A percentile compares a stretch with the other conserved stretches of the same genome.
Conservation (phyloP, 2,888 invertebrate genomes). For the Nymphalis polychloros region DNA sequence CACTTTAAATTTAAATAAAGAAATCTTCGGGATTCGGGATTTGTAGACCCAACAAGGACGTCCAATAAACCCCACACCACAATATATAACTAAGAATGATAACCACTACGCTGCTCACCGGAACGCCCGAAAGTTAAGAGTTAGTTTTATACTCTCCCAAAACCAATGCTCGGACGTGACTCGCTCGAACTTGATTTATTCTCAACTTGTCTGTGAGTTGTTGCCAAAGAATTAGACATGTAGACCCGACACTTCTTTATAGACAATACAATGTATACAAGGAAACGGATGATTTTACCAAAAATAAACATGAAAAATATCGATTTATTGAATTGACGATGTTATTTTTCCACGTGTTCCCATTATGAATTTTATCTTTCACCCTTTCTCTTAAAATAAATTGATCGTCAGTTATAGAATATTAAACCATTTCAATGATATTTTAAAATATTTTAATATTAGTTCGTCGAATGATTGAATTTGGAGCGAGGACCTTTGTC, state of each 20-base stretch:
- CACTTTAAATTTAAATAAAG: neutral
- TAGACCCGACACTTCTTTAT: neutral
- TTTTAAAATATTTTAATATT: conserved; percentile 14
- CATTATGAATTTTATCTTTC: too few relatives aligned
- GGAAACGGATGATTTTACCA: neutral
- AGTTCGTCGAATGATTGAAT: conserved; percentile 19
- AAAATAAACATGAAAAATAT: neutral
- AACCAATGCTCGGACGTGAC: conserved; percentile 14
- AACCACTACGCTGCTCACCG: neutral
- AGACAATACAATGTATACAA: too few relatives aligned
- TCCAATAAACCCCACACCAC: neutral
- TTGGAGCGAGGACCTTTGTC: conserved; percentile 17
- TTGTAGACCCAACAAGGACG: neutral
- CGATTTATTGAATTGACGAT: neutral
- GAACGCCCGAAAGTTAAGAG: neutral
- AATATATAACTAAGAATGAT: neutral
- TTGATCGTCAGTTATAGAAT: neutral
- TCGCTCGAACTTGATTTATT: conserved; percentile 17
- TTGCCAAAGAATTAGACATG: conserved; percentile 5
- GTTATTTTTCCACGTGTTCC: too few relatives aligned
- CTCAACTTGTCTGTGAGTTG: neutral
- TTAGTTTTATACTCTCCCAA: conserved; percentile 5
- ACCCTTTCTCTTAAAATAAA: too few relatives aligned
- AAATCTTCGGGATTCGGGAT: neutral
- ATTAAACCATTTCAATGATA: conserved; percentile 7